phyloP scores from a whole-genome alignment of 2,113 vertebrate genomes.

The Anolis carolinensis region DNA sequence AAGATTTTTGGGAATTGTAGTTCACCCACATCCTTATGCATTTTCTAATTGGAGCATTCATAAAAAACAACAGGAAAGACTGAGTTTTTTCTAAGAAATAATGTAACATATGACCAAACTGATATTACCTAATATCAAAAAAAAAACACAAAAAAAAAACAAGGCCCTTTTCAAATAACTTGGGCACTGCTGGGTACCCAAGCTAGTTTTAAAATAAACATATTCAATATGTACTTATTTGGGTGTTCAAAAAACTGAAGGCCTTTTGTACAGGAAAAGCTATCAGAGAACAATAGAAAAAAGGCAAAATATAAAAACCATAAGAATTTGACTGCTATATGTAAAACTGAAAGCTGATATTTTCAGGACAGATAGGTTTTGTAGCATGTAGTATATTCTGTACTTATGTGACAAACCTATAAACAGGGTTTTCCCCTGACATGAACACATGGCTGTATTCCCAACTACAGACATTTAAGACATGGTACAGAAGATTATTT shows the following conservation, averaged over 20 bases:
- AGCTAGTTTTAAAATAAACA: not conserved
- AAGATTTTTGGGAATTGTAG: too few species aligned
- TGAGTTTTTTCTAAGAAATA: too few species aligned
- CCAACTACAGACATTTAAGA: not conserved
- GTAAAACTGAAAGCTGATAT: not conserved
- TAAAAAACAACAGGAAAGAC: too few species aligned
- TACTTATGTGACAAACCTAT: not conserved
- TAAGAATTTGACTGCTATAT: not conserved
- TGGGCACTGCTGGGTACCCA: too few species aligned
- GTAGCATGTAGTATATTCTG: not conserved
- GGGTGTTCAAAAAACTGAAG: not conserved
- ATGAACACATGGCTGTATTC: not conserved
- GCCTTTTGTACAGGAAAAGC: not conserved
- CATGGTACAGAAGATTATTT: not conserved
- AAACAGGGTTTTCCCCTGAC: not conserved
- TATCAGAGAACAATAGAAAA: not conserved
- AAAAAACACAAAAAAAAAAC: too few species aligned
- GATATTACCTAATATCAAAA: too few species aligned
- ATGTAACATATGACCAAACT: too few species aligned
- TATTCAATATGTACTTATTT: not conserved
- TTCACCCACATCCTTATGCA: too few species aligned
- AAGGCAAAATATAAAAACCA: not conserved
- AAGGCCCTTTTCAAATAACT: too few species aligned
- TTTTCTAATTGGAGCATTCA: too few species aligned
- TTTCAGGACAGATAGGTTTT: not conserved